Percentiles rank a stretch among this genome's conserved stretches.
These are phyloP conservation scores for Troides aeacus DNA, from an alignment of 2,888 invertebrate genomes.

Conservation along the genomic window DNA sequence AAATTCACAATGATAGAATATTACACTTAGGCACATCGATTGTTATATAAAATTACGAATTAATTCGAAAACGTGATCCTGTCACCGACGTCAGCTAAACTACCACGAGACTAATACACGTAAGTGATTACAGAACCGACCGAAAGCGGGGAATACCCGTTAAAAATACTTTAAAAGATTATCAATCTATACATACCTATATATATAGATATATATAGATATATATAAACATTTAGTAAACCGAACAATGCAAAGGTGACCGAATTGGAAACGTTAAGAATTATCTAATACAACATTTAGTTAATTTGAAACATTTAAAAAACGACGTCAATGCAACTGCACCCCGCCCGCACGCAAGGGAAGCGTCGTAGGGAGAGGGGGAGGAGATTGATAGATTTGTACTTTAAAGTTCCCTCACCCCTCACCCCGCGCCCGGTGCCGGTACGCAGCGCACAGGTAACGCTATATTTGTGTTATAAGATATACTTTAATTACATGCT, in stretches of 20 bases:
- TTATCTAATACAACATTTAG: slow-evolving; percentile 66
- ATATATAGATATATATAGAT: too few relatives aligned
- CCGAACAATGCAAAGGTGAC: slow-evolving; percentile 40
- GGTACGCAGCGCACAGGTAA: slow-evolving; percentile 48
- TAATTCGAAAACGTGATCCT: slow-evolving; percentile 73
- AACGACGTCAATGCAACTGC: slow-evolving; percentile 56
- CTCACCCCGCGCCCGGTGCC: slow-evolving; percentile 52
- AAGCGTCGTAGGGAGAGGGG: slow-evolving; percentile 52
- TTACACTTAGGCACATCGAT: slow-evolving; percentile 82
- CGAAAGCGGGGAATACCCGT: slow-evolving; percentile 47
- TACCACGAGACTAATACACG: slow-evolving; percentile 68
- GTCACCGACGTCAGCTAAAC: slow-evolving; percentile 61
- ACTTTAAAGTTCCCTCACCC: slow-evolving; percentile 64
- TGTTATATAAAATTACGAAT: slow-evolving; percentile 79
- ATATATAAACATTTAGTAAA: slow-evolving; percentile 35
- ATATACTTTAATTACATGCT: slow-evolving; percentile 62
- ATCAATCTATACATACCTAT: slow-evolving; percentile 18
- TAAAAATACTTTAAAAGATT: slow-evolving; percentile 40
- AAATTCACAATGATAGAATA: slow-evolving; percentile 70
- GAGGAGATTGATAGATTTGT: slow-evolving; percentile 74
- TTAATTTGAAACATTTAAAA: slow-evolving; percentile 53
- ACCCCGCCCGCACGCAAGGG: slow-evolving; percentile 60
- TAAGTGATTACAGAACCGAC: slow-evolving; percentile 53
- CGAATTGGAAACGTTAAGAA: slow-evolving; percentile 39
- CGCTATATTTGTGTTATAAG: slow-evolving; percentile 64